Evolutionary conservation across 2,888 invertebrate species (phyloP).

Genomic region (Thumatha senex): DNA sequence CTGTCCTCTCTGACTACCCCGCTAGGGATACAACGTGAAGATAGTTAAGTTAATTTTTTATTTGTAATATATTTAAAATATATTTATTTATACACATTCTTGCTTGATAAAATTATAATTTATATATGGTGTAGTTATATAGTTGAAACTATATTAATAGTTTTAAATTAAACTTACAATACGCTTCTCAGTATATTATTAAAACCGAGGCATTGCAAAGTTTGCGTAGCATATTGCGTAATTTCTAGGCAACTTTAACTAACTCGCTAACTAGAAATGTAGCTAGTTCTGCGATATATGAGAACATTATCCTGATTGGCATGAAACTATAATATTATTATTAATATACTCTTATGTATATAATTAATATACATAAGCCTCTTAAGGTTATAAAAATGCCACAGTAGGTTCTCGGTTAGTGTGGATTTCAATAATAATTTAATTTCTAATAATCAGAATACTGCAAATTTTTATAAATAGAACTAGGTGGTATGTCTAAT

Average conservation of each 20-base stretch:
- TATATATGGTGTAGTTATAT: too few relatives aligned
- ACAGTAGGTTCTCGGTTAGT: conserved; percentile 13
- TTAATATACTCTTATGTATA: conserved; percentile 30
- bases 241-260: conserved; percentile 23
- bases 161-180: too few relatives aligned
- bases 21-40: too few relatives aligned
- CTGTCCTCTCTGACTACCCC: too few relatives aligned
- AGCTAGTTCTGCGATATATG: conserved; percentile 28
- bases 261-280: conserved; percentile 39
- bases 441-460: not conserved
- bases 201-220: not conserved
- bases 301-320: conserved; percentile 35
- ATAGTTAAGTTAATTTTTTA: too few relatives aligned
- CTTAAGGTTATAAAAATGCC: conserved; percentile 13
- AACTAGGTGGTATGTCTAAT: too few relatives aligned
- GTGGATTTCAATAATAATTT: conserved; percentile 12
- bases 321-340: conserved; percentile 24
- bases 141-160: too few relatives aligned
- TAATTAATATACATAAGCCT: conserved; percentile 18
- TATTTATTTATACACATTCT: too few relatives aligned
- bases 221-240: not conserved
- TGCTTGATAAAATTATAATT: too few relatives aligned
- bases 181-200: too few relatives aligned
- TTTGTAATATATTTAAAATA: too few relatives aligned
- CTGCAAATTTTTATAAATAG: not conserved